A percentile compares a stretch with the other conserved stretches of the same genome.
Conservation (phyloP, 1,140 invertebrate genomes). For the Drosophila repletoides region DNA sequence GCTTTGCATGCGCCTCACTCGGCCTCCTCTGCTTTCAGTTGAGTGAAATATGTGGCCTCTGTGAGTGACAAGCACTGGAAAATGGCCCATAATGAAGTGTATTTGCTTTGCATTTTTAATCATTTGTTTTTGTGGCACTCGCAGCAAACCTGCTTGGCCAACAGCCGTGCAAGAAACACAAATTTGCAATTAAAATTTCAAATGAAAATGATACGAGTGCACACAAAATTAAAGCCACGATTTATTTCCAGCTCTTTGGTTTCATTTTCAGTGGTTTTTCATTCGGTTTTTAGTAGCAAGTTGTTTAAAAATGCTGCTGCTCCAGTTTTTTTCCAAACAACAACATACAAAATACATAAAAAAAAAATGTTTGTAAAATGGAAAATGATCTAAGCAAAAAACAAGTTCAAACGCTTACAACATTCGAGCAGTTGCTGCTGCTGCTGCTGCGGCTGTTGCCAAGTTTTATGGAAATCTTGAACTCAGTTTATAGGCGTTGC, state of each 20-base stretch:
- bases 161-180: conserved; percentile 25
- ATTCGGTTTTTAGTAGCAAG: conserved; percentile 17
- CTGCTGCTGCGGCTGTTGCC: conserved; percentile 22
- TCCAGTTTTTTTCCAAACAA: conserved; percentile 51
- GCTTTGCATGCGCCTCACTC: conserved; percentile 55
- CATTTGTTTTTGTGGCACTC: conserved; percentile 18
- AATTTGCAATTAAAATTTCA: conserved; percentile 79
- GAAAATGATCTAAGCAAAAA: conserved; percentile 49
- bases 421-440: conserved; percentile 15
- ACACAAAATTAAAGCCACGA: conserved; percentile 65
- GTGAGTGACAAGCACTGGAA: conserved; percentile 58
- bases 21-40: conserved; percentile 21
- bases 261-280: conserved; percentile 27
- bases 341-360: too few relatives aligned
- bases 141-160: conserved; percentile 18
- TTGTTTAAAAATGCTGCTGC: conserved; percentile 54
- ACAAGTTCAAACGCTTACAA: conserved; percentile 59
- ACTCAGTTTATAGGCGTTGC: conserved; percentile 54
- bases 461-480: conserved; percentile 66
- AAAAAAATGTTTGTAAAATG: conserved; percentile 46
- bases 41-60: conserved; percentile 70
- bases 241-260: conserved; percentile 16
- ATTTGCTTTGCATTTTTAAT: conserved; percentile 71
- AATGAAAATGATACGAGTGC: conserved; percentile 73
- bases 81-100: conserved; percentile 76